phyloP scores from a whole-genome alignment of 2,888 invertebrate genomes.

The Margaritifera margaritifera region DNA sequence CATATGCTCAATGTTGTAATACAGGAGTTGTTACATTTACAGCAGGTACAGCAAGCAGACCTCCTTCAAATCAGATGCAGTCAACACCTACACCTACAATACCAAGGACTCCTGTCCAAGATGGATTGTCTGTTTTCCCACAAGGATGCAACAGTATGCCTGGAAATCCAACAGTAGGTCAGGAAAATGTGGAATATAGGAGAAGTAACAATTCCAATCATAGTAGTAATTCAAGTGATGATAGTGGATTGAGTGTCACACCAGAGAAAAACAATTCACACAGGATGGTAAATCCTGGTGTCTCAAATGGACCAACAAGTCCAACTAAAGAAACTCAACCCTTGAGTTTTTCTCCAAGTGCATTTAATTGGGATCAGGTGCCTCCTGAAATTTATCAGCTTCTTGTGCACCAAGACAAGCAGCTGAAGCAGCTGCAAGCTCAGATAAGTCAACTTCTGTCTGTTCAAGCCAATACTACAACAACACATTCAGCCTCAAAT shows the following conservation, averaged over 20 bases:
- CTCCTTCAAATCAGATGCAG: no score
- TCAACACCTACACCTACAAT: no score
- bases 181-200: no score
- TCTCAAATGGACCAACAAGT: constrained; percentile 11
- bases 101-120: no score
- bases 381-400: constrained; percentile 65
- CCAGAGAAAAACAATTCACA: constrained; percentile 52
- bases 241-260: constrained; percentile 64
- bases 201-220: constrained; percentile 42
- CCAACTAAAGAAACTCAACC: constrained; percentile 10
- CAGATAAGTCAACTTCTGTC: constrained; percentile 63
- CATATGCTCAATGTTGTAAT: no score
- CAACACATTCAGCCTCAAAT: constrained; percentile 1
- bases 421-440: constrained; percentile 64
- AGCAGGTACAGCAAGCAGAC: no score
- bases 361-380: constrained; percentile 57
- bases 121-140: no score
- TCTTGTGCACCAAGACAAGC: constrained; percentile 63
- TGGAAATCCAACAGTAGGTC: no score
- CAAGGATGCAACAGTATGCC: no score
- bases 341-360: constrained; percentile 6
- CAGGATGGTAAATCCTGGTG: constrained; percentile 8
- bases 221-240: constrained; percentile 60
- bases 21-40: no score
- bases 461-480: constrained; percentile 33